These are phyloP conservation scores for Fistularia tabacaria DNA, from an alignment of 2,797 vertebrate genomes.

Conservation along the genomic window DNA sequence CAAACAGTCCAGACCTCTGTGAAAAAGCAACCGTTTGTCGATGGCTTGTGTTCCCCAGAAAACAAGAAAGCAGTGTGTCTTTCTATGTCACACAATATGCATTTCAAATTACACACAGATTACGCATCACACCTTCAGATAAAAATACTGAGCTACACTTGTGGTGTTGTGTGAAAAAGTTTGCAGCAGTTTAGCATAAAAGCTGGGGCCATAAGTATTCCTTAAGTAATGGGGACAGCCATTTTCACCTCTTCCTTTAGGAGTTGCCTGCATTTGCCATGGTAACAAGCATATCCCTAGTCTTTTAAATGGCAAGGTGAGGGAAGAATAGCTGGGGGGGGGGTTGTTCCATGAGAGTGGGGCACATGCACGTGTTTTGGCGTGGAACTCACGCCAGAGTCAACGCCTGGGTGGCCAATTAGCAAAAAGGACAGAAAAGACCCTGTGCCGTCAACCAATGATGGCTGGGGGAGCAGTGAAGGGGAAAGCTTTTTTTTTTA, in stretches of 20 bases:
- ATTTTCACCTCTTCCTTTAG: constrained; percentile 20
- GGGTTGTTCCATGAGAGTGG: constrained; percentile 37
- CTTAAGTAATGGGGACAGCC: not conserved
- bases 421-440: constrained; percentile 74
- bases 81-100: not conserved
- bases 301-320: constrained; percentile 58
- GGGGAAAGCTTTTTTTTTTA: constrained; percentile 56
- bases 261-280: constrained; percentile 41
- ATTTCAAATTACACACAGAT: not conserved
- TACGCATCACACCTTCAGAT: too few relatives aligned
- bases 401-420: constrained; percentile 82
- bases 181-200: not conserved
- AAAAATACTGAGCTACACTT: too few relatives aligned
- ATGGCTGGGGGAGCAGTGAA: constrained; percentile 44
- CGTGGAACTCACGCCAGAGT: constrained; percentile 63
- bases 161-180: not conserved
- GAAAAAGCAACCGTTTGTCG: constrained; percentile 9
- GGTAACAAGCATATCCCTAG: constrained; percentile 37
- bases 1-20: constrained; percentile 4
- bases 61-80: not conserved
- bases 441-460: constrained; percentile 69
- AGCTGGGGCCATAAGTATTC: too few relatives aligned
- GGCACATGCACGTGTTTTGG: constrained; percentile 61
- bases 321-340: constrained; percentile 47
- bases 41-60: not conserved